Conservation (phyloP, 2,113 vertebrate genomes). For the Nesogale talazaci region DNA sequence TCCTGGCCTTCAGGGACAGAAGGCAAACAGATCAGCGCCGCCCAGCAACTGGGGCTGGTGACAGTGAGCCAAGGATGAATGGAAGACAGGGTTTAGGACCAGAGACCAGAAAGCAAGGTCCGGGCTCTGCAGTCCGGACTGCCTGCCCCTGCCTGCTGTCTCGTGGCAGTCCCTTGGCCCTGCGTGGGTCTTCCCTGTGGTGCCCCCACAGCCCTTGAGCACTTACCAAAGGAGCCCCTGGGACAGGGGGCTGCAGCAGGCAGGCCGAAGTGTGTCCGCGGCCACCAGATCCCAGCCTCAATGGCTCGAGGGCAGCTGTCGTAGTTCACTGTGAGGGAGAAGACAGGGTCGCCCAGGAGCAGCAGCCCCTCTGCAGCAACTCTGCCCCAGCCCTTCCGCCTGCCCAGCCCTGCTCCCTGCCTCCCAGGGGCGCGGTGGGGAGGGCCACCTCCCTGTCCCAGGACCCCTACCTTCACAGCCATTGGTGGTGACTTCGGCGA, state of each 20-base stretch:
- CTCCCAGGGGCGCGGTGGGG: neutral
- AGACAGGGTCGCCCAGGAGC: neutral
- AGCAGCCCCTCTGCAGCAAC: neutral
- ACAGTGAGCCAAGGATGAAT: too few relatives aligned
- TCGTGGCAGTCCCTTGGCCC: neutral
- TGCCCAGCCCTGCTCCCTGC: neutral
- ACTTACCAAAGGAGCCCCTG: conserved; percentile 92
- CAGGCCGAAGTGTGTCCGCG: conserved; percentile 95
- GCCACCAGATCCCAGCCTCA: conserved; percentile 97
- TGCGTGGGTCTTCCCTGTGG: neutral
- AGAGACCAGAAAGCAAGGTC: neutral
- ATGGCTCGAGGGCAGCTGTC: conserved; percentile 97
- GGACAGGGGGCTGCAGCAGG: conserved; percentile 95
- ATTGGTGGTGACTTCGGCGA: conserved; percentile 94
- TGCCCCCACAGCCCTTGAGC: neutral
- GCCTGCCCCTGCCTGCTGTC: neutral
- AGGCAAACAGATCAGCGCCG: too few relatives aligned
- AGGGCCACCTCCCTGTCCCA: neutral
- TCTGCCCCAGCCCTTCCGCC: neutral
- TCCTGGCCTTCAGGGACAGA: too few relatives aligned
- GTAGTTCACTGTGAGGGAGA: conserved; percentile 91
- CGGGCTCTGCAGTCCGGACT: neutral
- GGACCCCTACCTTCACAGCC: conserved; percentile 94
- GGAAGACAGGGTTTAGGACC: neutral
- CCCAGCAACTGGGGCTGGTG: too few relatives aligned